Conservation (phyloP, 2,113 vertebrate genomes). For the Orientallactaga bullata region DNA sequence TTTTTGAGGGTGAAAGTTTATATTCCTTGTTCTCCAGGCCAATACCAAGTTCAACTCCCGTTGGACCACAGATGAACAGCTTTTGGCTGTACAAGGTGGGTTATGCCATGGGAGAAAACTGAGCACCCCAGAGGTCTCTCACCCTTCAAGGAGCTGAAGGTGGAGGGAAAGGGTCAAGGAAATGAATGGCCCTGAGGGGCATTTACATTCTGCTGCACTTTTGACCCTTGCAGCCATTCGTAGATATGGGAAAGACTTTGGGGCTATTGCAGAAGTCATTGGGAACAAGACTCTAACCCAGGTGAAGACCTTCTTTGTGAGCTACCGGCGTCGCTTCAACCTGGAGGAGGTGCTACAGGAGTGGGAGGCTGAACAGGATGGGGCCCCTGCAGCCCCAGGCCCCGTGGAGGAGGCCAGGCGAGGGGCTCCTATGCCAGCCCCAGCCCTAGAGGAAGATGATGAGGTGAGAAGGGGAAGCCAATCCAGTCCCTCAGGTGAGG, state of each 20-base stretch:
- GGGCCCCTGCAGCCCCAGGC: slow-evolving; percentile 77
- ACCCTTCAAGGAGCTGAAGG: neutral
- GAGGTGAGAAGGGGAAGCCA: slow-evolving; percentile 84
- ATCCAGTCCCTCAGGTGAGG: neutral
- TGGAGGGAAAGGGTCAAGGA: neutral
- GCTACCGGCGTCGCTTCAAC: slow-evolving; percentile 94
- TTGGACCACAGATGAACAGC: slow-evolving; percentile 94
- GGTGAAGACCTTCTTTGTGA: slow-evolving; percentile 95
- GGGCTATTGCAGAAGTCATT: slow-evolving; percentile 94
- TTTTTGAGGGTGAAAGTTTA: neutral
- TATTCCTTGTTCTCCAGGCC: slow-evolving; percentile 82
- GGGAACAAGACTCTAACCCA: slow-evolving; percentile 93
- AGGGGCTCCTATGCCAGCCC: slow-evolving; percentile 80
- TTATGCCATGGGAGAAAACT: neutral
- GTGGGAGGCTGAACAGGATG: slow-evolving; percentile 94
- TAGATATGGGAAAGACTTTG: slow-evolving; percentile 93
- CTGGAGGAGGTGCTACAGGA: slow-evolving; percentile 95
- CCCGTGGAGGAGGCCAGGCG: slow-evolving; percentile 80
- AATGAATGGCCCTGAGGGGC: neutral
- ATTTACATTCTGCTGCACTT: neutral
- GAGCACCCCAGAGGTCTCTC: neutral
- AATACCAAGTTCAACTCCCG: slow-evolving; percentile 93
- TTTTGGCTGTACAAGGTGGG: slow-evolving; percentile 90
- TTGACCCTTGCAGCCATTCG: slow-evolving; percentile 89
- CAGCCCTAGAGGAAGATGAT: slow-evolving; percentile 85